A percentile compares a stretch with the other conserved stretches of the same genome.
Evolutionary conservation across 1,140 invertebrate species (phyloP).

Genomic region (Teleopsis dalmanni): DNA sequence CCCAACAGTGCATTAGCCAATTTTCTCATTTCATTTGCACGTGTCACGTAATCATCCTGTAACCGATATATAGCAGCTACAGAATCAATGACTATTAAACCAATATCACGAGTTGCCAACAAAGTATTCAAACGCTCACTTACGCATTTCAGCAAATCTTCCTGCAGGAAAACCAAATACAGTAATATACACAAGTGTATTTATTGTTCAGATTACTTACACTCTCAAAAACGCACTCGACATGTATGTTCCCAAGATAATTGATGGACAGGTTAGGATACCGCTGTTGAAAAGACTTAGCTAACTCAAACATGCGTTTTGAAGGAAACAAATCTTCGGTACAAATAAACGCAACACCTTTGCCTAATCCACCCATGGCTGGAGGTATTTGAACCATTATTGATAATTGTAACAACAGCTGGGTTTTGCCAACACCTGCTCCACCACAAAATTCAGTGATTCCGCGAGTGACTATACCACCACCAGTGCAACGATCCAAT

Average conservation of each 20-base stretch:
- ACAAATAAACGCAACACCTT: slow-evolving; percentile 65
- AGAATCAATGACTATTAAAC: slow-evolving; percentile 66
- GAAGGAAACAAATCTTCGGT: slow-evolving; percentile 71
- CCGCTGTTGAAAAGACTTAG: slow-evolving; percentile 24
- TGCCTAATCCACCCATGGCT: slow-evolving; percentile 28
- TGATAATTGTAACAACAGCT: slow-evolving; percentile 69
- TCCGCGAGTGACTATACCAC: slow-evolving; percentile 64
- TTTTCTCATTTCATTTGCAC: slow-evolving; percentile 53
- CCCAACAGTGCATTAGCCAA: slow-evolving; percentile 53
- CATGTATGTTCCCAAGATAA: slow-evolving; percentile 32
- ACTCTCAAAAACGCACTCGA: slow-evolving; percentile 48
- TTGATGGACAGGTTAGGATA: slow-evolving; percentile 27
- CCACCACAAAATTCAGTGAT: slow-evolving; percentile 79
- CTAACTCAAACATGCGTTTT: slow-evolving; percentile 53
- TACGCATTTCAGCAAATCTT: slow-evolving; percentile 51
- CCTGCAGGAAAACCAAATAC: slow-evolving; percentile 1
- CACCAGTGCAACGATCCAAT: slow-evolving; percentile 56
- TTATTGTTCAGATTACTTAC: slow-evolving; percentile 41
- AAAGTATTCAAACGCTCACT: slow-evolving; percentile 46
- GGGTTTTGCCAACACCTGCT: slow-evolving; percentile 78
- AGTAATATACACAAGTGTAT: not conserved
- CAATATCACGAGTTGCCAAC: slow-evolving; percentile 49
- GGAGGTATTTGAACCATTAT: slow-evolving; percentile 38
- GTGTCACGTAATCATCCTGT: slow-evolving; percentile 49
- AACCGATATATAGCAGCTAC: slow-evolving; percentile 64